phyloP scores from a whole-genome alignment of 2,113 vertebrate genomes.

The Fregetta grallaria region DNA sequence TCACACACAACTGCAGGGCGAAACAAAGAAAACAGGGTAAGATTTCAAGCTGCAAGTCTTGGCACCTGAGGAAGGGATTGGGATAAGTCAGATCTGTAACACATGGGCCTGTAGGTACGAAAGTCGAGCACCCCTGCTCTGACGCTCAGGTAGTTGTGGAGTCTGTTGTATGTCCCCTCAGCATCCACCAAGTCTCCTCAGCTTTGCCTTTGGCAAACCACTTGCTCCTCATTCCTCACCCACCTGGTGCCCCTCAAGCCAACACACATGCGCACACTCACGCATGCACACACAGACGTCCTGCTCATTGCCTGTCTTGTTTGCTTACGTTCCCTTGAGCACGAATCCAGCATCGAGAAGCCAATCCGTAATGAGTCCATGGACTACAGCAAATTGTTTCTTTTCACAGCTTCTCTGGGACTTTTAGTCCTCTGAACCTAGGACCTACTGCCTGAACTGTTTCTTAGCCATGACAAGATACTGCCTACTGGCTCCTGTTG shows the following conservation, averaged over 20 bases:
- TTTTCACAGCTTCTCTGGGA: not conserved
- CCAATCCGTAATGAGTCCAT: rapidly evolving
- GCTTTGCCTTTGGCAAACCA: not conserved
- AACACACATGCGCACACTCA: too few relatives aligned
- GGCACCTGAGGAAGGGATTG: not conserved
- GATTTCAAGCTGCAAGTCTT: not conserved
- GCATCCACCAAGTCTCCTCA: not conserved
- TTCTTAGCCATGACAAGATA: not conserved
- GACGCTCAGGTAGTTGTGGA: rapidly evolving
- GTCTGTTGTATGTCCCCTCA: not conserved
- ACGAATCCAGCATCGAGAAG: not conserved
- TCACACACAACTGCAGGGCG: not conserved
- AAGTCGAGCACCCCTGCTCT: not conserved
- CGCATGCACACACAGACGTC: rapidly evolving
- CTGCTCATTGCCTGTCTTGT: too few relatives aligned
- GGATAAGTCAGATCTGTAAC: not conserved
- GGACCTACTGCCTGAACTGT: not conserved
- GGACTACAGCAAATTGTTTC: not conserved
- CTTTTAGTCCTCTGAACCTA: not conserved
- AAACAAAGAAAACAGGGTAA: not conserved
- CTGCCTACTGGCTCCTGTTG: not conserved
- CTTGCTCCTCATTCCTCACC: not conserved
- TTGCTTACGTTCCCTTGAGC: not conserved
- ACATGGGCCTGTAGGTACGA: rapidly evolving
- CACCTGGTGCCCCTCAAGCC: not conserved